These are phyloP conservation scores for Tokudaia tokunoshimensis DNA, from an alignment of 2,797 vertebrate species.

Conservation along the genomic window DNA sequence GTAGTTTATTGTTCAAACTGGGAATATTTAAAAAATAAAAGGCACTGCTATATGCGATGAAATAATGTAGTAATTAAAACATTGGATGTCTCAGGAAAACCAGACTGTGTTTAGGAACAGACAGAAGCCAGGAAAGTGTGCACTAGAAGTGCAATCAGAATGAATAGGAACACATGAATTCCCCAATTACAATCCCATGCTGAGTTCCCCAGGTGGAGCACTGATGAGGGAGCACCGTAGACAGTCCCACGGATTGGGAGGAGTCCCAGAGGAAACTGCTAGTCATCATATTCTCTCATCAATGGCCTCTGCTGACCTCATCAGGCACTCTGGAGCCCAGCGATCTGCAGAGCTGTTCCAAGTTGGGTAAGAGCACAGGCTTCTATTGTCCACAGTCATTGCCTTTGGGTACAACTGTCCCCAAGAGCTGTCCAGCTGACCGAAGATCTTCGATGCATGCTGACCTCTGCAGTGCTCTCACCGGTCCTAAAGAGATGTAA, in stretches of 20 bases:
- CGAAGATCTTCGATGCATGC: not conserved
- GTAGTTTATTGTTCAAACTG: not conserved
- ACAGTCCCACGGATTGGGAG: not conserved
- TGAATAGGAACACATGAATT: not conserved
- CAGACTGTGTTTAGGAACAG: not conserved
- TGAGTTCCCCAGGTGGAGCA: not conserved
- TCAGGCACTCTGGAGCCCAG: not conserved
- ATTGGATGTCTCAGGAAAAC: not conserved
- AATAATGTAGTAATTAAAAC: slow-evolving; percentile 22
- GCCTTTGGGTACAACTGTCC: not conserved
- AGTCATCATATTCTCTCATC: not conserved
- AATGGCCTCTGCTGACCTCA: not conserved
- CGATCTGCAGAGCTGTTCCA: not conserved
- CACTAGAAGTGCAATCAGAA: not conserved
- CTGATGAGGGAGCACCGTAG: not conserved
- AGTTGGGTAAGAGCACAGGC: not conserved
- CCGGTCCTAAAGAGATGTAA: not conserved
- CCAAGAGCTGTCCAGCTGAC: not conserved
- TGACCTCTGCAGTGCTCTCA: not conserved
- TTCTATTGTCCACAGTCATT: not conserved
- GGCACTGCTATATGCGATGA: not conserved
- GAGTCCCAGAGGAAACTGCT: not conserved
- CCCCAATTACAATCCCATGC: not conserved
- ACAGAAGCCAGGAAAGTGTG: not conserved
- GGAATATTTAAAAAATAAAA: slow-evolving; percentile 27